Conservation (phyloP, 2,113 vertebrate species). For the pig (Sus scrofa) region T2T-Sscrofa CM000814.6:57881501-57882000, state of each 20-base stretch:
- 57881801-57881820: too few relatives aligned
- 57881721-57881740: rapidly evolving
- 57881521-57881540: too few relatives aligned
- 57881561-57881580: too few relatives aligned
- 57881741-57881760: not conserved
- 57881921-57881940: not conserved
- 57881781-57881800: not conserved
- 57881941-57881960: not conserved
- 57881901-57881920: not conserved
- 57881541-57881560: too few relatives aligned
- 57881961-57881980: too few relatives aligned
- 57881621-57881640: not conserved
- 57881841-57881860: not conserved
- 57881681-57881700: not conserved
- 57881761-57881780: not conserved
- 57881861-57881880: not conserved
- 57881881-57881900: not conserved
- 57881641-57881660: not conserved
- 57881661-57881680: not conserved
- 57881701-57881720: not conserved
- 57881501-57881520: too few relatives aligned
- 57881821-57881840: too few relatives aligned
- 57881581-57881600: not conserved
- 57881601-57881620: not conserved
- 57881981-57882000: too few relatives aligned